Evolutionary conservation across 2,113 vertebrate genomes (phyloP), one percentile per base, ranked within the genome.

Genomic region (Salvator merianae): DNA sequence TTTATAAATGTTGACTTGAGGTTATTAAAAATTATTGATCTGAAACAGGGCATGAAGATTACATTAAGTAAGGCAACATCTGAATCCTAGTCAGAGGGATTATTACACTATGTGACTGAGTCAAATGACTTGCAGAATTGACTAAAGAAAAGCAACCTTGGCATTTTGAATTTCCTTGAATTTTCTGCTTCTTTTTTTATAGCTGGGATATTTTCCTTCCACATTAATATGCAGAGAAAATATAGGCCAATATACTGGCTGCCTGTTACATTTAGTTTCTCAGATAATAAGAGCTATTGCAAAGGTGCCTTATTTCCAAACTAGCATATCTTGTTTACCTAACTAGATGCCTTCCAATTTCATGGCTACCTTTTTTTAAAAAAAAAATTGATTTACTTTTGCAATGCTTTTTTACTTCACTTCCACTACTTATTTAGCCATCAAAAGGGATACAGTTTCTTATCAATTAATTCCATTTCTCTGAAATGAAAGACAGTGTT

Each of bases 61-160:
- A 80, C 18, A 59, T 84, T 87, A 83, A 79, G 28, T 38, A 76
- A 24, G 68, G 38, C 47, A 80, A 76, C 18, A 18, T 68, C 50
- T 40, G 84, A 84, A 63, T 40, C 47, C 66, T 63, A 36, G 50
- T 77, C 47, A 74, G 82, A 74, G 28, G 28, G 43, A 62, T 53
- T 50, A 12, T 47, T 22, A 5, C 0, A 34, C 53, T 73, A 69
- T 86, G 72, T 47, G 22, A 13, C 55, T 79, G 24, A 65, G 30
- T 43, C 38, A 40, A 76, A 84, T 53, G 26, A 68, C 72, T 83
- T 91, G 63, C 43, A 70, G 84, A 87, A 63, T 26, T 82, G 40
- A 84, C 24, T 36, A 40, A 83, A 65, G 84, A 88, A 86, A 66
- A 55, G 55, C n/a, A 86, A 18, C 36, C 26, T 88, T 84, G n/a